Base-by-base conservation (phyloP, 2,797 vertebrate species). In the Siniperca scherzeri region DNA sequence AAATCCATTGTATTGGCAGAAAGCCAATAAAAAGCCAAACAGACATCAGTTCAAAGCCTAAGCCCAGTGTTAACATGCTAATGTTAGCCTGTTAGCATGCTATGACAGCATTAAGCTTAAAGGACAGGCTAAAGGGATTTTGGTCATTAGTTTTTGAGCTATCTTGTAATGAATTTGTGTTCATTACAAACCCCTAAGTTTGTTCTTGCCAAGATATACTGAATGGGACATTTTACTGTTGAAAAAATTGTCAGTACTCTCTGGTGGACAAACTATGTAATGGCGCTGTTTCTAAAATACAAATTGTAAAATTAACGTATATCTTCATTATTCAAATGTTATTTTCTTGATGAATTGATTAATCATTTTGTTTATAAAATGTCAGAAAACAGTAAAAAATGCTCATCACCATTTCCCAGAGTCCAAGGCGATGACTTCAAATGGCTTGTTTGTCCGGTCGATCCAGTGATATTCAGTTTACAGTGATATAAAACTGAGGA, bases 21-120 rank as follows among this genome's bases (percentile, higher is more conserved):
- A 33, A 83, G 36, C 5, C 19, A 44, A 25, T 42, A 19, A 38
- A 61, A 57, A 40, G 27, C 3, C 38, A 59, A 50, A 50, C 33
- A 78, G 53, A 11, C 22, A 76, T 46, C 10, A 5, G 19, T 70
- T 70, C 42, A 68, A 44, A 30, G 67, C 64, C 11, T 60, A 46
- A 14, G 2, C 21, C 42, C 10, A 5, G 33, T 30, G n/a, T 69
- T 4, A 12, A 22, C 3, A 66, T 33, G 59, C 36, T 38, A 55
- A 55, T 38, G 19, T 36, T 61, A 53, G 56, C 44, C 22, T 38
- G 22, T 66, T 53, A 60, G 27, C 33, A 27, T 68, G 46, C 44
- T 38, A 55, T 27, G 19, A 33, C 25, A 68, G 25, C 19, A 33
- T 16, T 59, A 40, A 55, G 25, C 44, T 36, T 42, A 16, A 61